Evolutionary conservation across 2,797 vertebrate species (phyloP), one percentile per base, ranked within the genome.

Genomic region (Bovichtus diacanthus): DNA sequence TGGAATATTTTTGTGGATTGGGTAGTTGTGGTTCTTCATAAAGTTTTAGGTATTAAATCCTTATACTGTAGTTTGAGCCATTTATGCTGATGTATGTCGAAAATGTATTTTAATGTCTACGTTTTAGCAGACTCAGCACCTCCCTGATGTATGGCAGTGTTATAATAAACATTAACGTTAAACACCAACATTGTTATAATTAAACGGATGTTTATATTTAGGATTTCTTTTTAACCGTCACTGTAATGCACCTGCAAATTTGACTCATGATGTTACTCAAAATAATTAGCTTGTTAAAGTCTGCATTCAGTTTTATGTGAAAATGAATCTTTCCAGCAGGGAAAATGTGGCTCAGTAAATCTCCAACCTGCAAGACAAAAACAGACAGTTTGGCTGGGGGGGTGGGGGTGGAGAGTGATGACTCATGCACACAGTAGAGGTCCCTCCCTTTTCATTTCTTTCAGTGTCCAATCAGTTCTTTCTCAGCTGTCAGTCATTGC

Each of bases 381-480:
- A 85, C 87, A 92, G 89, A 88, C 86, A 85, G 84, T 92, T 91
- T 88, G 87, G 83, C 86, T 88, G 76, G 81, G 87, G 77, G 90
- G 77, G 81, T 65, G 88, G 85, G 81, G 89, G 90, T 85, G 86
- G 86, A 87, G 89, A 92, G 90, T 90, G 94, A 94, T 95, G 95
- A 95, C 94, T 95, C 94, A 93, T 95, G 83, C 92, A 91, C 90
- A 81, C 88, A 80, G 88, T 84, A 85, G 87, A 93, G 90, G 88
- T 89, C 85, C 91, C 91, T 93, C 91, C 94, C 87, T 94, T 92
- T 90, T 74, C 87, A 80, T 93, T 92, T 93, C 87, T 92, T 93
- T 92, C 92, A 88, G 84, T 93, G 93, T 93, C 93, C 92, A 94
- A 93, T 94, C 89, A 93, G 79, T 94, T 93, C 90, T 92, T 90